Evolutionary conservation across 2,888 invertebrate species (phyloP), one percentile per base, ranked within the genome.

Genomic region (Halocaridina rubra): DNA sequence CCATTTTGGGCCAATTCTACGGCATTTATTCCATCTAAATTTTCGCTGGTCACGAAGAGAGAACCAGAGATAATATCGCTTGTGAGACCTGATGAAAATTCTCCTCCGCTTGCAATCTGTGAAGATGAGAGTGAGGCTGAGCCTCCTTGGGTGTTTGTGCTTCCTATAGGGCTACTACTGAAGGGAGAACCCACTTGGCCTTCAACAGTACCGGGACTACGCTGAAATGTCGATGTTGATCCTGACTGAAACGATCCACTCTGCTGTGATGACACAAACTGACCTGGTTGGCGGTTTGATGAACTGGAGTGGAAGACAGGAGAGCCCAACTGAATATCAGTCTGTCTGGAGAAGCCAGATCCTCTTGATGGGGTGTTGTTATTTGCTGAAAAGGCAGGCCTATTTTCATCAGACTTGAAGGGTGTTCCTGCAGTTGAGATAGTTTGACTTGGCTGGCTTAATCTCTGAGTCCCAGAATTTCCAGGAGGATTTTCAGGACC

Each of bases 31-130:
- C 74, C 61, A 27, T 80, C 80, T 10, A 81, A 22, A 30, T 81
- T 81, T 74, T 74, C 33, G 27, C 27, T 74, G 33, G 74, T 81
- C 13, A 74, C 33, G 27, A 81, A 75, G 19, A 74, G 81, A 7
- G 74, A 61, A 8, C 81, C 81, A 2, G 74, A 74, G 74, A 81
- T 74, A 46, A 74, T 61, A 39, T 81, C 81, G n/a, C 46, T 39
- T 13, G 22, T 81, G 72, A 75, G n/a, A 8, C 72, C 22, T 3
- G 72, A 3, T 19, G 80, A 57, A 13, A 72, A 57, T 27, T 22
- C 16, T 8, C n/a, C 57, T 22, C 33, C 78, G 4, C 13, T 33
- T 22, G 78, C 19, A n/a, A 22, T 10, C 8, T 76, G 76, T 8
- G 24, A 39, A 16, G 33, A 2, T 0, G 79, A 30, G 13, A 24